These are phyloP conservation scores for Bombylius major DNA, from an alignment of 2,888 invertebrate species.

Conservation along the genomic window DNA sequence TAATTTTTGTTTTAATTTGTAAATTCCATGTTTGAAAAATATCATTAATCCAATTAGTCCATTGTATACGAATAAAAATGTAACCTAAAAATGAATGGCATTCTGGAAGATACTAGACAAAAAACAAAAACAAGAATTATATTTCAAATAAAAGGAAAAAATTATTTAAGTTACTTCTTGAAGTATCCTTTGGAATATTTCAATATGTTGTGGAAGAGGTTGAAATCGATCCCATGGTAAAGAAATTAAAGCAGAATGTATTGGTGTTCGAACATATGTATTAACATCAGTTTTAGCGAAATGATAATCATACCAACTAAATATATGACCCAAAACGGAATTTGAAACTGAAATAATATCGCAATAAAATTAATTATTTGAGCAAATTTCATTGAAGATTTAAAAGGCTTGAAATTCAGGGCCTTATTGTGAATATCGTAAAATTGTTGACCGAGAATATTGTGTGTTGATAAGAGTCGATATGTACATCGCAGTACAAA, in stretches of 20 bases:
- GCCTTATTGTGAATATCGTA: too few species aligned
- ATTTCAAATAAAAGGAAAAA: constrained; percentile 1
- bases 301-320: constrained; percentile 58
- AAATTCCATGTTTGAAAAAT: constrained; percentile 33
- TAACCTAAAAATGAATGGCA: constrained; percentile 59
- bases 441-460: too few species aligned
- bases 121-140: not conserved
- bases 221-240: constrained; percentile 61
- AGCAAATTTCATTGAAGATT: too few species aligned
- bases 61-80: constrained; percentile 53
- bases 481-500: too few species aligned
- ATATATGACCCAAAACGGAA: constrained; percentile 44
- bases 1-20: constrained; percentile 39
- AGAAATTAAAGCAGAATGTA: constrained; percentile 50
- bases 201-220: constrained; percentile 52
- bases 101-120: constrained; percentile 47
- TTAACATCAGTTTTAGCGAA: constrained; percentile 52
- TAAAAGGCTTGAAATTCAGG: too few species aligned
- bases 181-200: constrained; percentile 42
- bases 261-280: constrained; percentile 48
- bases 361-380: not conserved
- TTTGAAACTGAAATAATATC: constrained; percentile 21
- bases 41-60: constrained; percentile 46
- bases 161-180: constrained; percentile 39
- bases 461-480: too few species aligned